phyloP scores from a whole-genome alignment of 2,888 invertebrate species.

The Diarsia brunnea region DNA sequence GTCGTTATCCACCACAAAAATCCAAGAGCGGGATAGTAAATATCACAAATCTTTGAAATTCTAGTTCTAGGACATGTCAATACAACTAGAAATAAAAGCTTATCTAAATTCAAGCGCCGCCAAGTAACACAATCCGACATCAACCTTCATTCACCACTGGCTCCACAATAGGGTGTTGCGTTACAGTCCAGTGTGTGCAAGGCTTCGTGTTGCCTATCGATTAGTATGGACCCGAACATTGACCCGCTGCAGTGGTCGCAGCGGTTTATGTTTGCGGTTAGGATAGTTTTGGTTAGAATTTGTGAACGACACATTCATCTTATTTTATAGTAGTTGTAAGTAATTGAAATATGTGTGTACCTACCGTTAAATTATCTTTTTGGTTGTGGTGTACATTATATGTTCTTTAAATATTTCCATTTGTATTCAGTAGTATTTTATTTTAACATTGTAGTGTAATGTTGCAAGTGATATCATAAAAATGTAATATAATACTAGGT shows the following conservation, averaged over 20 bases:
- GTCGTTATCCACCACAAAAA: background rate
- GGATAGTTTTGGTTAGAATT: constrained; percentile 28
- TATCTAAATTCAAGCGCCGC: background rate
- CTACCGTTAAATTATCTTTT: background rate
- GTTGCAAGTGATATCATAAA: too few relatives aligned
- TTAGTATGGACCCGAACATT: constrained; percentile 58
- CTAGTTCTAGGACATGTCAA: background rate
- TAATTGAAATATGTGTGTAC: constrained; percentile 27
- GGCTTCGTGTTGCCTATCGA: constrained; percentile 65
- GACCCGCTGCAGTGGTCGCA: constrained; percentile 46
- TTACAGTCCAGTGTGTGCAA: constrained; percentile 59
- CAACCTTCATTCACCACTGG: constrained; percentile 46
- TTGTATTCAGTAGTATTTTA: too few relatives aligned
- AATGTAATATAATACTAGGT: too few relatives aligned
- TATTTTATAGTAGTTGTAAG: background rate
- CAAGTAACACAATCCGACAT: constrained; percentile 19
- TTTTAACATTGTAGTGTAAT: background rate
- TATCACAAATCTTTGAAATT: background rate
- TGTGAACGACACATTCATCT: background rate
- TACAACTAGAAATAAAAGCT: background rate
- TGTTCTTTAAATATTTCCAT: background rate
- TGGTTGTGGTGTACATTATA: background rate
- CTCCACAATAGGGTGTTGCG: constrained; percentile 36
- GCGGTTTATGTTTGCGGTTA: constrained; percentile 30
- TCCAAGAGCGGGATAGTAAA: background rate